Conservation (phyloP, 2,797 vertebrate genomes). For the Eupleurogrammus muticus region DNA sequence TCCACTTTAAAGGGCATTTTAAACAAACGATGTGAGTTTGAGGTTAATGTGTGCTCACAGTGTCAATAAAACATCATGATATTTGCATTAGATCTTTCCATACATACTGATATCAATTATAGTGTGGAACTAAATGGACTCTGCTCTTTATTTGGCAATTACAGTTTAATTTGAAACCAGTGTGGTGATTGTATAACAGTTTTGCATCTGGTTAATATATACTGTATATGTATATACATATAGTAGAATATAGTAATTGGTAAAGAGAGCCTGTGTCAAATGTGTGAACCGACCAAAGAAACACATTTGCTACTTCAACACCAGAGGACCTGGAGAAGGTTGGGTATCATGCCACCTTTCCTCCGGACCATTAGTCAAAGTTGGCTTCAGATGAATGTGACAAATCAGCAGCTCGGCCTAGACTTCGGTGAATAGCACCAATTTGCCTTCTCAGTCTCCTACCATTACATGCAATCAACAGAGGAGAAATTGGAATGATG, state of each 20-base stretch:
- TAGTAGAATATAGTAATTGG: neutral
- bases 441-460: constrained; percentile 70
- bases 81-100: constrained; percentile 10
- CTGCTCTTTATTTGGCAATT: neutral
- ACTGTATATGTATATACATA: neutral
- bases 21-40: constrained; percentile 49
- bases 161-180: neutral
- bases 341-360: constrained; percentile 33
- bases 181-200: neutral
- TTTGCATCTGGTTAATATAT: no score
- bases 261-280: constrained; percentile 3
- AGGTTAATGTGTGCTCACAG: constrained; percentile 35
- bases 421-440: constrained; percentile 70
- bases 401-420: constrained; percentile 64
- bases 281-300: constrained; percentile 10
- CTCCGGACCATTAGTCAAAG: constrained; percentile 63
- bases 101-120: neutral
- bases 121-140: neutral
- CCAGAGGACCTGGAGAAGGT: constrained; percentile 25
- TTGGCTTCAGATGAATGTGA: constrained; percentile 67
- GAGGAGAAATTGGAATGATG: constrained; percentile 62
- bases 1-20: constrained; percentile 70
- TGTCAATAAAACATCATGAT: constrained; percentile 18
- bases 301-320: constrained; percentile 30
- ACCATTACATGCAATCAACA: constrained; percentile 77